These are phyloP conservation scores for Physeter macrocephalus DNA, from an alignment of 2,113 vertebrate genomes.

Conservation along the genomic window DNA sequence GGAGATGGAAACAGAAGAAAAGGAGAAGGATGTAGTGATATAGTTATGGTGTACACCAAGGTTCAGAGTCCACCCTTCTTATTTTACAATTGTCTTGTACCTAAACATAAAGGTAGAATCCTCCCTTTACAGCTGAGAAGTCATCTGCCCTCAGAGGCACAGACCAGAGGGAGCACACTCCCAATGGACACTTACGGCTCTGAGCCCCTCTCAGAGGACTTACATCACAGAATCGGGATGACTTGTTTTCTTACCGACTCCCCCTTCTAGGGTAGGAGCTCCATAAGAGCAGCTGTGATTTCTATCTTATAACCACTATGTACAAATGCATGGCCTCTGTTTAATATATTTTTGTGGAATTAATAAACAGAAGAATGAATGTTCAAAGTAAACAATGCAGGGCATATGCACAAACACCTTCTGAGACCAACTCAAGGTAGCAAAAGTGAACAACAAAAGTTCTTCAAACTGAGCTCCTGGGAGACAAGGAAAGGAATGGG, in stretches of 20 bases:
- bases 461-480: background rate
- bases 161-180: background rate
- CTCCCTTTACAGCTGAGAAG: background rate
- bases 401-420: background rate
- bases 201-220: background rate
- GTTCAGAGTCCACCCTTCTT: background rate
- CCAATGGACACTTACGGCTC: fast-evolving
- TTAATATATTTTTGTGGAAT: background rate
- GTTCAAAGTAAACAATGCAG: background rate
- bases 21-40: background rate
- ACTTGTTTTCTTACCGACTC: background rate
- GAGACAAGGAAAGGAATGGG: background rate
- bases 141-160: background rate
- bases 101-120: background rate
- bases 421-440: background rate
- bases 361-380: background rate
- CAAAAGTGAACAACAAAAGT: background rate
- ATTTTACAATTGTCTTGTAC: background rate
- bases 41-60: background rate
- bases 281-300: background rate
- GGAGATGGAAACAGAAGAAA: background rate
- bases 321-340: background rate
- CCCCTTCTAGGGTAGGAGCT: background rate
- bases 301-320: background rate
- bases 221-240: background rate